Evolutionary conservation across 2,797 vertebrate genomes (phyloP), one percentile per base, ranked within the genome.

Genomic region (Falco naumanni): DNA sequence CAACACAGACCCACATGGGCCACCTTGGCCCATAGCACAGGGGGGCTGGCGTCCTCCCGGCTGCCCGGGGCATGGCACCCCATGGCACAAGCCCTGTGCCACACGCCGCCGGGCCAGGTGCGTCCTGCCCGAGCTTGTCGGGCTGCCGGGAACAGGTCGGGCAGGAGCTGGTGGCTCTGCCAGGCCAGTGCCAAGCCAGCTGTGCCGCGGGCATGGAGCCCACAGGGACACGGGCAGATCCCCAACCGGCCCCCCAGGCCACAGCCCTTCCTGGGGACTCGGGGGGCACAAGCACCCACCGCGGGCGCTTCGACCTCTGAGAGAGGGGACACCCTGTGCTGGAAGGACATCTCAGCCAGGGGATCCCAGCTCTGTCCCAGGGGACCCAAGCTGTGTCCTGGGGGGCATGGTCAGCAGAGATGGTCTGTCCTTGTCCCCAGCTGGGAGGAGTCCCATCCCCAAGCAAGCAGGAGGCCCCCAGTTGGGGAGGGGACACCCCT

Each of bases 51-150:
- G 51, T 33, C 82, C 56, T 24, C 14, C 10, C 8, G 2, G 31
- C 33, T 45, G 29, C 77, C 37, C 4, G 1, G 33, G 71, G 34
- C 5, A 1, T 5, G 0, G 69, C 19, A 15, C 39, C 74, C 88
- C 51, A 1, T 4, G 31, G 78, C 85, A 60, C 4, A 0, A 69
- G 64, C 82, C 72, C 87, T 6, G n/a, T 28, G 51, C 91, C 3
- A 7, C 3, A 0, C 2, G 21, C 84, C 5, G 11, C 53, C 2
- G 4, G 54, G 84, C 82, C 33, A 57, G 87, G 87, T 54, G 20
- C 64, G 79, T 90, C 93, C 80, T 94, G 96, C 95, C 95, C 6
- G 33, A 93, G 93, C 95, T 88, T 94, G 95, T 87, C 8, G 1
- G 56, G 86, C 83, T 83, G 79, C 63, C 0, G 33, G 81, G 83